Evolutionary conservation across 2,797 vertebrate species (phyloP).

Genomic region (Melanotaenia maccullochi): DNA sequence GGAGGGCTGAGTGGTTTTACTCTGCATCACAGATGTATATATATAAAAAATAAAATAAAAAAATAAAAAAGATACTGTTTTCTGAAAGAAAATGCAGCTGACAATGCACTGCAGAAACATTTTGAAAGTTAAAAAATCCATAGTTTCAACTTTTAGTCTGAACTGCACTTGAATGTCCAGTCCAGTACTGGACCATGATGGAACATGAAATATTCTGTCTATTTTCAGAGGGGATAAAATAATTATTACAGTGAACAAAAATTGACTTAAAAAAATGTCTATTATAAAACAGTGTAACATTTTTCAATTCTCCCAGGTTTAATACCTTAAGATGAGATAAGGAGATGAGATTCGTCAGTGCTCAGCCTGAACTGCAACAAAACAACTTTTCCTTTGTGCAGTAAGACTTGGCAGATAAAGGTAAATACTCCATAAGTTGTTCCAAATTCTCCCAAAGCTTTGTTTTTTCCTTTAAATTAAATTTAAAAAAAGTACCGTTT

Average conservation of each 20-base stretch:
- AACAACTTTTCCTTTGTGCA: conserved; percentile 34
- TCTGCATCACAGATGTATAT: conserved; percentile 53
- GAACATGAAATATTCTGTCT: conserved; percentile 31
- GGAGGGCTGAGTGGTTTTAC: conserved; percentile 43
- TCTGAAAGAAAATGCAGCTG: conserved; percentile 17
- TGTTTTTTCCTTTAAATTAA: conserved; percentile 30
- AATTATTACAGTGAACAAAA: conserved; percentile 23
- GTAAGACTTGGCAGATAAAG: conserved; percentile 37
- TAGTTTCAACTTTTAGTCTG: conserved; percentile 6
- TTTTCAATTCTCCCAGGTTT: conserved; percentile 18
- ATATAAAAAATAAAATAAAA: background rate
- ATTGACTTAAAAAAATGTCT: conserved; percentile 6
- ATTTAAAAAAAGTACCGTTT: conserved; percentile 12
- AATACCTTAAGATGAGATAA: conserved; percentile 10
- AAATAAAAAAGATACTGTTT: conserved; percentile 43
- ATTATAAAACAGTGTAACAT: conserved; percentile 23
- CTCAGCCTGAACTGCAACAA: conserved; percentile 36
- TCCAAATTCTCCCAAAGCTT: conserved; percentile 43
- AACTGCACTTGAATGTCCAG: conserved; percentile 22
- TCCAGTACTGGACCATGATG: conserved; percentile 11
- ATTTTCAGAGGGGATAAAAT: conserved; percentile 18
- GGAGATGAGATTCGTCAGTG: background rate
- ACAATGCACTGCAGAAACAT: conserved; percentile 28
- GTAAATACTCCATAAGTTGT: conserved; percentile 52
- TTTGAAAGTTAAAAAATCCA: conserved; percentile 43